Base-by-base conservation (phyloP, 2,888 invertebrate genomes). In the Polymixis lichenea region DNA sequence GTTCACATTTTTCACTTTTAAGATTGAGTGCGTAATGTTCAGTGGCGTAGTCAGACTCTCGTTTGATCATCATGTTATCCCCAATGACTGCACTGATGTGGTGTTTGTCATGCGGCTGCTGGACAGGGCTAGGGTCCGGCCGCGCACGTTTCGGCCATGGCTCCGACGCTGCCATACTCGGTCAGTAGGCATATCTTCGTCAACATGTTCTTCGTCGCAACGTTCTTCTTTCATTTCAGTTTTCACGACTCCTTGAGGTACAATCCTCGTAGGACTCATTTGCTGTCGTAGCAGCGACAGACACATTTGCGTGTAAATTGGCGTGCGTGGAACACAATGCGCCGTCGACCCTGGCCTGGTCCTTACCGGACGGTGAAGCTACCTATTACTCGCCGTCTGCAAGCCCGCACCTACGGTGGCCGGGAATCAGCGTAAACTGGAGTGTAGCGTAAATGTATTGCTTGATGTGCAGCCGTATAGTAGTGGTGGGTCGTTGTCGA, bases 241-340 rank as follows among this genome's bases (percentile, higher is more conserved):
- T 87, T 97, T 97, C 0, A 96, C 93, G 1, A 93, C 88, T 8
- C 95, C 89, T 83, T 95, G 95, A 58, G 94, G 92, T 19, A 93
- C 91, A 38, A 95, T 95, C 77, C 97, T 94, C n/a, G 97, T 97
- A 84, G 97, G 97, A 88, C 97, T 97, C 97, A 98, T 98, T 93
- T 98, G 98, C 93, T 99, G 98, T 68, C 99, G 97, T 86, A 99
- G 95, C 80, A 99, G 95, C 15, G 99, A 99, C n/a, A n/a, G n/a
- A n/a, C n/a, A n/a, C n/a, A n/a, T n/a, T n/a, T n/a, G n/a, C n/a
- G n/a, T n/a, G n/a, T n/a, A n/a, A n/a, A n/a, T n/a, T n/a, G n/a
- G n/a, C n/a, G n/a, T n/a, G n/a, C n/a, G n/a, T n/a, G n/a, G n/a
- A n/a, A n/a, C n/a, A n/a, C n/a, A n/a, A n/a, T n/a, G n/a, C n/a